phyloP scores from a whole-genome alignment of 35 echinoderm and acorn worm genomes.

The Hemicentrotus pulcherrimus region DNA sequence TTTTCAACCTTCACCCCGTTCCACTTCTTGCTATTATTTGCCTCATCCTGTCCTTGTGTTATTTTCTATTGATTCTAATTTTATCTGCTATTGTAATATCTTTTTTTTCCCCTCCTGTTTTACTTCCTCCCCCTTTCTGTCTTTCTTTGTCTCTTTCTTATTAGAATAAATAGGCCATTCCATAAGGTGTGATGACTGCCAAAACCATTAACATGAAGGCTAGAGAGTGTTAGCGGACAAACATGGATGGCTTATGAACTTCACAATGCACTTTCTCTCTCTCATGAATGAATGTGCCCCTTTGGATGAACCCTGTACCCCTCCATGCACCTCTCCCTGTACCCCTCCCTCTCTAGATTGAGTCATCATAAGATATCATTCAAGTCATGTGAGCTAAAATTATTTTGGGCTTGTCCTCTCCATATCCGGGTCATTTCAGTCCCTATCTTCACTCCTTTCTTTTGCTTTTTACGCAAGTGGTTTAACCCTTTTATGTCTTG shows the following conservation, averaged over 20 bases:
- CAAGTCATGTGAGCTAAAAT: neutral
- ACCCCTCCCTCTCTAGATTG: neutral
- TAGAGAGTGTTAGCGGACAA: neutral
- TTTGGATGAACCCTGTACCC: neutral
- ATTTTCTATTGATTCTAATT: neutral
- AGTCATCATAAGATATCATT: neutral
- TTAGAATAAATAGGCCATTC: neutral
- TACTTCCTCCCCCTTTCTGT: neutral
- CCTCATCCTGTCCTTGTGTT: neutral
- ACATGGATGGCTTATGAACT: neutral
- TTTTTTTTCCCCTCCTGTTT: neutral
- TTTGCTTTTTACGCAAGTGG: neutral
- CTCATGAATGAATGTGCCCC: neutral
- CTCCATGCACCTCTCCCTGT: neutral
- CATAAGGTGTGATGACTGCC: constrained; percentile 7
- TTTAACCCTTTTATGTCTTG: neutral
- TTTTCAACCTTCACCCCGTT: too few relatives aligned
- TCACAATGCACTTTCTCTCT: neutral
- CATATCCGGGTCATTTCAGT: neutral
- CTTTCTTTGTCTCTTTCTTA: neutral
- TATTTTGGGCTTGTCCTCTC: neutral
- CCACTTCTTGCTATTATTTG: too few relatives aligned
- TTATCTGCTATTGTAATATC: neutral
- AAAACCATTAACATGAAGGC: neutral
- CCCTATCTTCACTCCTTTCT: neutral